Evolutionary conservation across 2,113 vertebrate species (phyloP).

Genomic region (Grantiella picta): DNA sequence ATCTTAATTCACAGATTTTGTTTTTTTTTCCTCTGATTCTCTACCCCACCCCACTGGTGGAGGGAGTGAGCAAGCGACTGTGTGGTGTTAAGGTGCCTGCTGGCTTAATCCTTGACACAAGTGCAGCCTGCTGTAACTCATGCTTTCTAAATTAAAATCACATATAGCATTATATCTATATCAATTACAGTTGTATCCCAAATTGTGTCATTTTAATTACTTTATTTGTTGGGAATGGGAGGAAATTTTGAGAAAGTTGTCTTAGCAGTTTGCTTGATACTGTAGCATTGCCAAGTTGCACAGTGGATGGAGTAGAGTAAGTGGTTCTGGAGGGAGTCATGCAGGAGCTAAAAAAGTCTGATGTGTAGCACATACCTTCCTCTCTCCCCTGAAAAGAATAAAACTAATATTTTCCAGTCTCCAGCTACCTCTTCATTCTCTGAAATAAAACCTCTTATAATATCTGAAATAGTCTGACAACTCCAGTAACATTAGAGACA

Average conservation of each 20-base stretch:
- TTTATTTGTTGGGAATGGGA: not conserved
- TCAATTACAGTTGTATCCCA: not conserved
- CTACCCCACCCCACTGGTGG: not conserved
- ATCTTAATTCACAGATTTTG: not conserved
- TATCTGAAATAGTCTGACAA: not conserved
- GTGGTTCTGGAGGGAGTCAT: not conserved
- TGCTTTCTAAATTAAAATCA: not conserved
- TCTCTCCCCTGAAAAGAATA: not conserved
- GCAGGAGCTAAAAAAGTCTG: not conserved
- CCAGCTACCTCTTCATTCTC: not conserved
- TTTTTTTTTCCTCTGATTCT: not conserved
- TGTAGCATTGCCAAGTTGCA: not conserved
- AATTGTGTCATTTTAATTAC: not conserved
- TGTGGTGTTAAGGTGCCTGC: not conserved
- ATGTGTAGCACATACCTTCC: not conserved
- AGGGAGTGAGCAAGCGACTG: not conserved
- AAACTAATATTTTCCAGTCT: not conserved
- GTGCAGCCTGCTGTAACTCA: not conserved
- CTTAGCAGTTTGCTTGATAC: not conserved
- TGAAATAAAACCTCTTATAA: not conserved
- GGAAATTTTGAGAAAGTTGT: not conserved
- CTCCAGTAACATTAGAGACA: not conserved
- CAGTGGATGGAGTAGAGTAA: not conserved
- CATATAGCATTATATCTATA: not conserved
- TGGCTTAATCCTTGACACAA: not conserved